Base-by-base conservation (phyloP, 2,797 vertebrate genomes). In the Alca torda region DNA sequence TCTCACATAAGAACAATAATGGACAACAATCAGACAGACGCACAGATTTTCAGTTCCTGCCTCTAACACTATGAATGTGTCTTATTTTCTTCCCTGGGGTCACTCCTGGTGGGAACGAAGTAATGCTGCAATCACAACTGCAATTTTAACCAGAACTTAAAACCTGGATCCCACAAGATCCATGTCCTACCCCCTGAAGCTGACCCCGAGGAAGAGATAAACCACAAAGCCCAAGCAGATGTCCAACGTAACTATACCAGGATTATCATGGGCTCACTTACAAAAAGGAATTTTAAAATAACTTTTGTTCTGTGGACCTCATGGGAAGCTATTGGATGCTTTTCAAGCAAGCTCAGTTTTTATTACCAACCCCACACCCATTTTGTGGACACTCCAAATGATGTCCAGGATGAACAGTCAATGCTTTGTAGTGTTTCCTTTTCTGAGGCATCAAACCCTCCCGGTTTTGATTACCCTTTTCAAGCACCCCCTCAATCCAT, bases 181-280 rank as follows among this genome's bases (percentile, higher is more conserved):
- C 13, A 2, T 60, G 28, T 46, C 17, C 37, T 74, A 39, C 3
- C 4, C 37, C 13, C 35, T 76, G n/a, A 91, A 89, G 19, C 1
- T 73, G 59, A 64, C 37, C 28, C 54, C 23, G 11, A 50, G 48
- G 74, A 59, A 79, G 39, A 79, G 24, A 79, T 4, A 93, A 92
- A 76, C 13, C 50, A 93, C 81, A 82, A 91, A 92, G 56, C 28
- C 48, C 35, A 83, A 91, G 56, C 43, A 89, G 78, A 87, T 87
- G 51, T 90, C 61, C 65, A 78, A 3, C 12, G 13, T 56, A 91
- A 74, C 70, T 70, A 10, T 30, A 67, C 13, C 30, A 87, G 51
- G 50, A 84, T 82, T 89, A 79, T 51, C 59, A 87, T 23, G 19
- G 39, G 9, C 39, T 89, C 16, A 43, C 46, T 84, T 87, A 69